A percentile compares a stretch with the other conserved stretches of the same genome.
Conservation (phyloP, 1,140 invertebrate genomes). For the Berghia stephanieae region DNA sequence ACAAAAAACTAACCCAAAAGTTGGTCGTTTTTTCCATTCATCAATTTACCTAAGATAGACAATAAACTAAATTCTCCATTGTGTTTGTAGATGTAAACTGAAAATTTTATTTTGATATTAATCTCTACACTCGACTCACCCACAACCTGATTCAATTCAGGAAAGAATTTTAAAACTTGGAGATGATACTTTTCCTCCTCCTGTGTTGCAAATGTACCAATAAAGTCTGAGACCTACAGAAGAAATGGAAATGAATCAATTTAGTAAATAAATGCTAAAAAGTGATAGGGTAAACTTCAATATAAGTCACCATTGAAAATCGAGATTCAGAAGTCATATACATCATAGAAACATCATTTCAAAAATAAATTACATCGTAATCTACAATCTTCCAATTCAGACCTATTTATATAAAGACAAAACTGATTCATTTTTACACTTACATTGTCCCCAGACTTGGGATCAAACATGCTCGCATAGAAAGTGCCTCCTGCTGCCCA, state of each 20-base stretch:
- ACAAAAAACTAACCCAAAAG: too few species aligned
- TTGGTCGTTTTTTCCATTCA: too few species aligned
- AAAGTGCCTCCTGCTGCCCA: slow-evolving; percentile 62
- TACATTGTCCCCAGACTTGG: slow-evolving; percentile 66
- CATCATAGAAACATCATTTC: background rate
- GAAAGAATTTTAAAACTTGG: slow-evolving; percentile 61
- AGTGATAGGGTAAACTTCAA: too few species aligned
- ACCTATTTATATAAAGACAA: too few species aligned
- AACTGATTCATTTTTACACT: too few species aligned
- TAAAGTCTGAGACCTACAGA: slow-evolving; percentile 64
- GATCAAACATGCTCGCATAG: slow-evolving; percentile 63
- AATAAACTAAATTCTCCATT: too few species aligned
- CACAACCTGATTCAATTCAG: slow-evolving; percentile 61
- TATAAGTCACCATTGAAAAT: background rate
- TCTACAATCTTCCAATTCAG: background rate
- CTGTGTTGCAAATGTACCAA: slow-evolving; percentile 62
- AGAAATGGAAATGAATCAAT: too few species aligned
- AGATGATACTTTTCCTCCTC: slow-evolving; percentile 64
- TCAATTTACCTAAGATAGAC: too few species aligned
- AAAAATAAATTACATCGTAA: background rate
- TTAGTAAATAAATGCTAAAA: too few species aligned
- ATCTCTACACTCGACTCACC: too few species aligned
- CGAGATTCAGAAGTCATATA: background rate
- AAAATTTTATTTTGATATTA: too few species aligned
- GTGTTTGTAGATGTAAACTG: too few species aligned